These are phyloP conservation scores for Mobula hypostoma DNA, from an alignment of 2,113 vertebrate genomes.

Conservation along the genomic window DNA sequence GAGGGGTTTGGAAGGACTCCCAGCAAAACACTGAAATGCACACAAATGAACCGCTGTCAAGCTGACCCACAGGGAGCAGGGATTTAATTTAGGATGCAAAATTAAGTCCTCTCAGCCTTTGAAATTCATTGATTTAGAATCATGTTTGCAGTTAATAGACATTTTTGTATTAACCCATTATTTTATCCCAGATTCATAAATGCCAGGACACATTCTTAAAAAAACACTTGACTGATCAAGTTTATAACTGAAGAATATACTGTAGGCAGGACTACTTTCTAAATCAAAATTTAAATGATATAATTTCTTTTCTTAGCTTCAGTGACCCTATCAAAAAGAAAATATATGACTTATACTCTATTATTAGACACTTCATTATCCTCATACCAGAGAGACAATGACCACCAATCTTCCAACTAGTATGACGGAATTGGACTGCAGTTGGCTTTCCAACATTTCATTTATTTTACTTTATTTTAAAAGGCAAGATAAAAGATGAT, in stretches of 20 bases:
- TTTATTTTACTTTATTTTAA: neutral
- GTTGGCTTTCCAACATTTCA: neutral
- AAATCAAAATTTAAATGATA: neutral
- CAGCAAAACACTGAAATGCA: neutral
- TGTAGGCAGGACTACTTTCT: neutral
- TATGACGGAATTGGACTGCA: neutral
- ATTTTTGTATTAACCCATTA: neutral
- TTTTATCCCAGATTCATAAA: neutral
- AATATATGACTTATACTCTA: neutral
- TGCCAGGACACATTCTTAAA: neutral
- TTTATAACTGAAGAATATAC: neutral
- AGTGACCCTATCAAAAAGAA: neutral
- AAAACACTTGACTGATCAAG: neutral
- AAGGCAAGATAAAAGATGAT: neutral
- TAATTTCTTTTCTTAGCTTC: neutral
- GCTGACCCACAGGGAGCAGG: neutral
- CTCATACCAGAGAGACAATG: neutral
- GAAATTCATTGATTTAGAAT: slow-evolving; percentile 1
- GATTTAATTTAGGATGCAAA: slow-evolving; percentile 6
- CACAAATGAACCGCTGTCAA: slow-evolving; percentile 12
- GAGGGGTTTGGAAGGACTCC: neutral
- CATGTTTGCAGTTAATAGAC: neutral
- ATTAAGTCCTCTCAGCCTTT: neutral
- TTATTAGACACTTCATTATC: neutral
- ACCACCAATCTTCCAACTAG: neutral